Evolutionary conservation across 2,797 vertebrate genomes (phyloP), one percentile per base, ranked within the genome.

Genomic region (Nannoperca obscura): DNA sequence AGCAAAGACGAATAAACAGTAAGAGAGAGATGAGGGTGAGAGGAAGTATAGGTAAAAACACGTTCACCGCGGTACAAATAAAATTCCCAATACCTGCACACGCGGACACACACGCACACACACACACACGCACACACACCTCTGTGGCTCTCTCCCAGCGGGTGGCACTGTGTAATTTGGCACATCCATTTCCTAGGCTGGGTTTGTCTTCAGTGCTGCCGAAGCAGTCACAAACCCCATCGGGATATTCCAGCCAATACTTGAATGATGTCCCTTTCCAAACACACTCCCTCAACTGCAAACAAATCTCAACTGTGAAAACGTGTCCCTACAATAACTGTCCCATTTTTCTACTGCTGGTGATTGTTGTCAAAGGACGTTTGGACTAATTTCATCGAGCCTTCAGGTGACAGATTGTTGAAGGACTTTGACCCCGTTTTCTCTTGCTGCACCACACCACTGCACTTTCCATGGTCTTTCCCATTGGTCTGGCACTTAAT

Each of bases 91-190:
- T 62, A 76, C 58, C 71, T 71, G 59, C 76, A 57, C 64, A 78
- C 63, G 68, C 55, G 63, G 30, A 76, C 69, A 75, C 82, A 38
- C 81, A 61, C 78, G 40, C 70, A 30, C 73, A 73, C 73, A 62
- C 76, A 52, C 78, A 68, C 74, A 81, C 79, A 83, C 82, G 74
- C 55, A 72, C 73, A 63, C 83, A 75, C 85, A 91, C 87, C 88
- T 80, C 78, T 82, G 80, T 76, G 80, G 74, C 74, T 77, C 84
- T 80, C 59, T 92, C 92, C 91, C 92, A 91, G 76, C 61, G 89
- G 92, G 89, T 81, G 89, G 83, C 85, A 88, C 71, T 83, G 77
- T 94, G 90, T 92, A 91, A 93, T 93, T 92, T 93, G 93, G 90
- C 91, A 92, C 90, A 92, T 93, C 88, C 83, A 92, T 92, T 92